Percentiles rank a stretch among this genome's conserved stretches.
These are phyloP conservation scores for Lymantria monacha DNA, from an alignment of 2,888 invertebrate species.

Conservation along the genomic window DNA sequence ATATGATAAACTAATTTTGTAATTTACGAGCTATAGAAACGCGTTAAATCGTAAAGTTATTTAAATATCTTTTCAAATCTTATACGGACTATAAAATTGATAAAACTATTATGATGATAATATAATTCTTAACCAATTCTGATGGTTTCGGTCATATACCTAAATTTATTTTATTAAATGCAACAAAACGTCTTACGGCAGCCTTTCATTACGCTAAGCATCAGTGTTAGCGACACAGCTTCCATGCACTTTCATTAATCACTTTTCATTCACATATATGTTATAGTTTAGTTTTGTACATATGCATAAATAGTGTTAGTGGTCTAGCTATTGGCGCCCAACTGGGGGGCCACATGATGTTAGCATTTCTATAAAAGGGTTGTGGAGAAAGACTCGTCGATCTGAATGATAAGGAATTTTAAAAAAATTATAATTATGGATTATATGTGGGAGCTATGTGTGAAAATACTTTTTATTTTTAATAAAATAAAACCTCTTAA, in stretches of 20 bases:
- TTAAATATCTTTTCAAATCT: too few relatives aligned
- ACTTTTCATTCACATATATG: constrained; percentile 33
- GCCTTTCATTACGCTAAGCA: constrained; percentile 31
- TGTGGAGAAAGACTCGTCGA: constrained; percentile 73
- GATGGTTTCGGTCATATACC: too few relatives aligned
- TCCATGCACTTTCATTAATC: constrained; percentile 35
- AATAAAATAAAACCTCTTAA: background rate
- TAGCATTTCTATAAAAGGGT: constrained; percentile 59
- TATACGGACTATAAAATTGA: too few relatives aligned
- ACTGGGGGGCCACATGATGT: constrained; percentile 13
- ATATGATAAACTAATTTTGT: too few relatives aligned
- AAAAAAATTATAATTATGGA: constrained; percentile 20
- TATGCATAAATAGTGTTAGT: constrained; percentile 23
- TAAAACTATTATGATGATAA: too few relatives aligned
- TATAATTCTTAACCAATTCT: too few relatives aligned
- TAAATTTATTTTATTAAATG: background rate
- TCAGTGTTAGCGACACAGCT: constrained; percentile 39
- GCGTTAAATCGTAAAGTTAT: too few relatives aligned
- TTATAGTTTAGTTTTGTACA: constrained; percentile 3
- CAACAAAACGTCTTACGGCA: constrained; percentile 16
- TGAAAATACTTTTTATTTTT: constrained; percentile 38
- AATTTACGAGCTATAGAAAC: too few relatives aligned
- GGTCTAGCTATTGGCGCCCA: constrained; percentile 20
- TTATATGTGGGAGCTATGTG: constrained; percentile 45
- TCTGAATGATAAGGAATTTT: constrained; percentile 4